These are phyloP conservation scores for Capromys pilorides DNA, from an alignment of 2,797 vertebrate species.

Conservation along the genomic window DNA sequence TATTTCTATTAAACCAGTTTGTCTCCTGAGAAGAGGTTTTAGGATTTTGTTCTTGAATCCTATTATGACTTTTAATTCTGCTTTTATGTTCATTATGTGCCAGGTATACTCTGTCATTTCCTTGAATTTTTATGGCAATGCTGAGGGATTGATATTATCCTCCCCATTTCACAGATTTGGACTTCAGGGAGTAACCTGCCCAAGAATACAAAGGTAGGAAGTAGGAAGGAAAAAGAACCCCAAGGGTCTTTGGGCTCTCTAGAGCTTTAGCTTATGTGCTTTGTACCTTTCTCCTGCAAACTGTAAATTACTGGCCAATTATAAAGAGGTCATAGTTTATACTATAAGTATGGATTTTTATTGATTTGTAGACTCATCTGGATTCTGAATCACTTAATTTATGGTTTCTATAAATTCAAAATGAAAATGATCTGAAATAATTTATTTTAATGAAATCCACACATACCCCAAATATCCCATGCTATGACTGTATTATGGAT, in stretches of 20 bases:
- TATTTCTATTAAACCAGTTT: conserved; percentile 35
- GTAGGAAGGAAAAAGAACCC: not conserved
- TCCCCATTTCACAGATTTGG: not conserved
- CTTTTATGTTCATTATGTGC: not conserved
- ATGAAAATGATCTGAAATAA: conserved; percentile 65
- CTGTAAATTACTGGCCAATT: conserved; percentile 68
- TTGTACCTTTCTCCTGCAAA: conserved; percentile 57
- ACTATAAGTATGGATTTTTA: conserved; percentile 67
- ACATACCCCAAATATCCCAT: not conserved
- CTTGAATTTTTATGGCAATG: not conserved
- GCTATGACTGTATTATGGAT: not conserved
- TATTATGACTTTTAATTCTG: not conserved
- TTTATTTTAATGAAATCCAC: conserved; percentile 63
- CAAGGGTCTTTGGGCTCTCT: not conserved
- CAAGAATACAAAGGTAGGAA: conserved; percentile 13
- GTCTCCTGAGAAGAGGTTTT: not conserved
- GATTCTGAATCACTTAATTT: conserved; percentile 69
- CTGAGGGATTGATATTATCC: not conserved
- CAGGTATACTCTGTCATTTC: not conserved
- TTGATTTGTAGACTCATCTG: conserved; percentile 67
- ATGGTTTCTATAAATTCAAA: conserved; percentile 63
- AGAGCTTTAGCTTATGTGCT: not conserved
- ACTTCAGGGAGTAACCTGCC: not conserved
- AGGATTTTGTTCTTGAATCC: conserved; percentile 19
- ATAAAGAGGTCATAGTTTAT: conserved; percentile 58